Base-by-base conservation (phyloP, 2,888 invertebrate genomes). In the Orgyia antiqua region DNA sequence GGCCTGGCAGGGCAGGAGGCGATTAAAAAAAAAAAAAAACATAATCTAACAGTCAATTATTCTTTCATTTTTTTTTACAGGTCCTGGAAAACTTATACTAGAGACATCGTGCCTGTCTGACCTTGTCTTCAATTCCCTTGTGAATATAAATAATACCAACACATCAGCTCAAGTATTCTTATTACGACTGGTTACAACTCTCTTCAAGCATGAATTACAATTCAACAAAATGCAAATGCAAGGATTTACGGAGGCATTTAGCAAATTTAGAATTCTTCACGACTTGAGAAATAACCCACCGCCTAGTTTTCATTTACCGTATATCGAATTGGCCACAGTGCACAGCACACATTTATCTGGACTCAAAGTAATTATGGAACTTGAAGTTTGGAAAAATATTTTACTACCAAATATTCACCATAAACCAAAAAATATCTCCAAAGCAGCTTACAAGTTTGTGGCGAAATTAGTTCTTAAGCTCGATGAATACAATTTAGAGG, bases 101-200 rank as follows among this genome's bases (percentile, higher is more conserved):
- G 51, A 63, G 19, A 51, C 60, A 1, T 58, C 63, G n/a, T 39
- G 42, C 29, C 63, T 68, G 33, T 53, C 62, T 1, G 64, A 68
- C 19, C 42, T 65, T 3, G 47, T 68, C 27, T 44, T 58, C 13
- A 33, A 52, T 27, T 45, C 53, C 1, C 32, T 62, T 10, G 41
- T 45, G 10, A 53, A 55, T 24, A 37, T 51, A 4, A 49, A 43
- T 9, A 40, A 42, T 23, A 45, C 47, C n/a, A 37, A 52, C 2
- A 49, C 34, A 0, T 37, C 58, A 5, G 56, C 58, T 6, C 57
- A 58, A 41, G 42, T 53, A 7, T 61, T 69, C 27, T 28, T 62
- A 2, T 31, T 60, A 10, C 45, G 64, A 39, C 32, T 68, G 1
- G 20, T 55, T 4, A 51, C 56, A 1, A 29, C 55, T 4, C 45